phyloP scores from a whole-genome alignment of 1,140 invertebrate species.

The Ceratina australensis region DNA sequence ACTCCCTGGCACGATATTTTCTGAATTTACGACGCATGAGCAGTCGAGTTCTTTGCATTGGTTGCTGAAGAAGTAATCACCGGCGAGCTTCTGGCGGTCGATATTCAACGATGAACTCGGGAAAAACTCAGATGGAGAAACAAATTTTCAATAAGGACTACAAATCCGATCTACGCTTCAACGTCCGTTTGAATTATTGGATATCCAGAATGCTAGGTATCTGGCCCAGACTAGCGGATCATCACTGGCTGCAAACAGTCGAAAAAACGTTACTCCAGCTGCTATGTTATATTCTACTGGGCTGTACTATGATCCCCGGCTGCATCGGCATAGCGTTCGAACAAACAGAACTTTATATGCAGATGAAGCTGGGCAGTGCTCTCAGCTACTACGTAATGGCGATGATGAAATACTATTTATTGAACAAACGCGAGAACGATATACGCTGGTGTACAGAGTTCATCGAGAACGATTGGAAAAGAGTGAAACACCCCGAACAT shows the following conservation, averaged over 20 bases:
- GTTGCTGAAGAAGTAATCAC: too few relatives aligned
- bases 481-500: constrained; percentile 31
- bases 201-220: constrained; percentile 22
- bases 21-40: too few relatives aligned
- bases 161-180: not conserved
- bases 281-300: constrained; percentile 22
- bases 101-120: not conserved
- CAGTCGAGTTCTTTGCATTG: too few relatives aligned
- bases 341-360: constrained; percentile 54
- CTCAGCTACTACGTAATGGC: constrained; percentile 68
- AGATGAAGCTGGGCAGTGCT: constrained; percentile 65
- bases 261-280: not conserved
- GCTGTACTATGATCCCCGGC: constrained; percentile 32
- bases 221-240: constrained; percentile 17
- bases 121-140: not conserved
- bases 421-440: constrained; percentile 51
- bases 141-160: not conserved
- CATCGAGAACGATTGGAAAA: constrained; percentile 66
- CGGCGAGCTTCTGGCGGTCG: too few relatives aligned
- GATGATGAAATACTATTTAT: constrained; percentile 62
- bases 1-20: too few relatives aligned
- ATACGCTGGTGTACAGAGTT: constrained; percentile 64
- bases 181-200: constrained; percentile 19
- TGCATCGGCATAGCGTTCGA: constrained; percentile 54
- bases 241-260: not conserved